These are phyloP conservation scores for Archocentrus centrarchus DNA, from an alignment of 2,113 vertebrate species.

Conservation along the genomic window DNA sequence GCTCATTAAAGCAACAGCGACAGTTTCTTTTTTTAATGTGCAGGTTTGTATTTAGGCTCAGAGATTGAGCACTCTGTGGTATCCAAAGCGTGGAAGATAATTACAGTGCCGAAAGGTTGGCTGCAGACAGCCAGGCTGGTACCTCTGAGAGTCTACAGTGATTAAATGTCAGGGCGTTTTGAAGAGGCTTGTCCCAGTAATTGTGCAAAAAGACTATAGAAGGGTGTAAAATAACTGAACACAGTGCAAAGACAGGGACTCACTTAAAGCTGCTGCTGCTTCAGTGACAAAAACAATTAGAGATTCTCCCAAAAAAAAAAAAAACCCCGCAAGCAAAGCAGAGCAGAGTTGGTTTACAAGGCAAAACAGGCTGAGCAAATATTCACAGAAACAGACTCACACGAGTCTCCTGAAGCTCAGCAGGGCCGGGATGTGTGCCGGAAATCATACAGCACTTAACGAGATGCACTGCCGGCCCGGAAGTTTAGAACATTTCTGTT, in stretches of 20 bases:
- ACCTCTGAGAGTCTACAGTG: slow-evolving; percentile 66
- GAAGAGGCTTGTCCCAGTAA: slow-evolving; percentile 57
- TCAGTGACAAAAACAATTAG: slow-evolving; percentile 49
- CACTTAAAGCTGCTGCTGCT: slow-evolving; percentile 34
- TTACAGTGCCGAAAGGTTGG: slow-evolving; percentile 58
- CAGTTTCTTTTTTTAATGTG: slow-evolving; percentile 4
- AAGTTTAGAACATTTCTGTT: slow-evolving; percentile 7
- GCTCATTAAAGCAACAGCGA: slow-evolving; percentile 40
- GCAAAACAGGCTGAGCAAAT: slow-evolving; percentile 35
- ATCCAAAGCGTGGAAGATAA: slow-evolving; percentile 49
- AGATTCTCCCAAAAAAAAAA: neutral
- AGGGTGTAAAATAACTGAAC: slow-evolving; percentile 50
- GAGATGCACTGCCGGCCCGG: slow-evolving; percentile 2
- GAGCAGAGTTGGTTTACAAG: slow-evolving; percentile 37
- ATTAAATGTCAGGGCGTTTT: slow-evolving; percentile 71
- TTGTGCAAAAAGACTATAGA: slow-evolving; percentile 50
- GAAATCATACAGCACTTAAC: neutral
- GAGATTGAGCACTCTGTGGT: slow-evolving; percentile 23
- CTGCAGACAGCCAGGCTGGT: slow-evolving; percentile 54
- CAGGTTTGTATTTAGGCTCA: slow-evolving; percentile 36
- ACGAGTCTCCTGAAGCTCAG: neutral
- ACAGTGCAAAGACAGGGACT: slow-evolving; percentile 24
- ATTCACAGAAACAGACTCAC: neutral
- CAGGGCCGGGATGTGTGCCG: neutral
- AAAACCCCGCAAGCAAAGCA: neutral